Evolutionary conservation across 2,888 invertebrate species (phyloP).

Genomic region (Vesta saturnalis): DNA sequence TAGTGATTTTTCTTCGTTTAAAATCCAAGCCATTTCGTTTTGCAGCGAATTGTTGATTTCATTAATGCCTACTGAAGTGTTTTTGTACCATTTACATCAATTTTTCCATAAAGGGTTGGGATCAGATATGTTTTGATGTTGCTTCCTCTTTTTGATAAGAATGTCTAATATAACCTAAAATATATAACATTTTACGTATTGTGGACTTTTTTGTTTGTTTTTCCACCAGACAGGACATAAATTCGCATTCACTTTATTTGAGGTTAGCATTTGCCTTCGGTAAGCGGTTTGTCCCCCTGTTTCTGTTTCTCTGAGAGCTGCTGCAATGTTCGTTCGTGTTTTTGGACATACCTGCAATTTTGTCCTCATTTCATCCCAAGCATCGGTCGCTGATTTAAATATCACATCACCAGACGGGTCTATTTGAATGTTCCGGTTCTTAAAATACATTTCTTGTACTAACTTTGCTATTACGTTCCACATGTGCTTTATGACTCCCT

Average conservation of each 20-base stretch:
- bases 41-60: background rate
- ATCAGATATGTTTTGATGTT: background rate
- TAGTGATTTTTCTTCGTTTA: slow-evolving; percentile 11
- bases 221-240: slow-evolving; percentile 1
- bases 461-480: slow-evolving; percentile 28
- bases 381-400: slow-evolving; percentile 26
- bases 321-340: slow-evolving; percentile 12
- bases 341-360: slow-evolving; percentile 22
- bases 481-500: slow-evolving; percentile 19
- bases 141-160: slow-evolving; percentile 2
- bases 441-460: slow-evolving; percentile 25
- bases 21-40: slow-evolving; percentile 6
- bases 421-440: slow-evolving; percentile 16
- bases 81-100: too few relatives aligned
- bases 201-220: slow-evolving; percentile 7
- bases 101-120: slow-evolving; percentile 4
- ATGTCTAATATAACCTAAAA: slow-evolving; percentile 6
- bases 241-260: slow-evolving; percentile 4
- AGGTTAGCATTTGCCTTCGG: background rate
- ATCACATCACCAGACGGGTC: slow-evolving; percentile 21
- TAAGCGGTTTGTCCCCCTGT: background rate
- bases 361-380: slow-evolving; percentile 21
- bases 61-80: too few relatives aligned
- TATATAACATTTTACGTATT: slow-evolving; percentile 4
- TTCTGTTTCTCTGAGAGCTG: slow-evolving; percentile 1